Percentiles rank a stretch among this genome's conserved stretches.
phyloP scores from a whole-genome alignment of 2,113 vertebrate genomes.

The Oreotrochilus melanogaster region DNA sequence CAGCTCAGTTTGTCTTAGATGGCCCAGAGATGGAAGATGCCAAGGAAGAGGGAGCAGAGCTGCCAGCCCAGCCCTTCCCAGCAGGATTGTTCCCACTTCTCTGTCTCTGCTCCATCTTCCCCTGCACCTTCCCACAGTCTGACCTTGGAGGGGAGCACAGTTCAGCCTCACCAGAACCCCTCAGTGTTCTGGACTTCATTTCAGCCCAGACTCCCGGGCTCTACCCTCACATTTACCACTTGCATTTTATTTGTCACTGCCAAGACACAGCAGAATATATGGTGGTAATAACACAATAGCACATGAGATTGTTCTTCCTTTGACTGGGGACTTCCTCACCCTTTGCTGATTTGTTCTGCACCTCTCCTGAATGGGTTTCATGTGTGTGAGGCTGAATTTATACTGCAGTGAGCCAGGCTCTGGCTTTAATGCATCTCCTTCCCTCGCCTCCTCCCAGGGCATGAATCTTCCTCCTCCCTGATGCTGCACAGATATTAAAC shows the following conservation, averaged over 20 bases:
- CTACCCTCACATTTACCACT: neutral
- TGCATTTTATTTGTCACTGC: neutral
- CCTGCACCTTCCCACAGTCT: neutral
- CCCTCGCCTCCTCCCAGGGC: slow-evolving; percentile 18
- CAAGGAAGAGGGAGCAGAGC: neutral
- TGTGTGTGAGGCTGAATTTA: neutral
- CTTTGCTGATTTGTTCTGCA: slow-evolving; percentile 20
- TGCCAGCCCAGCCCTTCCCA: neutral
- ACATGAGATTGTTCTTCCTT: neutral
- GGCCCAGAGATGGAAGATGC: neutral
- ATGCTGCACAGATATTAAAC: slow-evolving; percentile 73
- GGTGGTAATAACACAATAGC: neutral
- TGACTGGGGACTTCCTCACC: neutral
- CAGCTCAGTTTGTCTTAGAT: neutral
- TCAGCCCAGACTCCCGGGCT: neutral
- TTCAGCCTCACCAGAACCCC: neutral
- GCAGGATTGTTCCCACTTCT: neutral
- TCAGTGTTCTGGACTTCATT: neutral
- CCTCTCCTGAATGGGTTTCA: neutral
- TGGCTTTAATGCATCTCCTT: slow-evolving; percentile 39
- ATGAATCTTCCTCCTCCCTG: slow-evolving; percentile 64
- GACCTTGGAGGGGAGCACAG: fast-evolving
- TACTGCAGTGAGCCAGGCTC: neutral
- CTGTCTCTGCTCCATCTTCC: neutral
- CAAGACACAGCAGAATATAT: slow-evolving; percentile 21